Evolutionary conservation across 2,797 vertebrate species (phyloP).

Genomic region (Molossus molossus): DNA sequence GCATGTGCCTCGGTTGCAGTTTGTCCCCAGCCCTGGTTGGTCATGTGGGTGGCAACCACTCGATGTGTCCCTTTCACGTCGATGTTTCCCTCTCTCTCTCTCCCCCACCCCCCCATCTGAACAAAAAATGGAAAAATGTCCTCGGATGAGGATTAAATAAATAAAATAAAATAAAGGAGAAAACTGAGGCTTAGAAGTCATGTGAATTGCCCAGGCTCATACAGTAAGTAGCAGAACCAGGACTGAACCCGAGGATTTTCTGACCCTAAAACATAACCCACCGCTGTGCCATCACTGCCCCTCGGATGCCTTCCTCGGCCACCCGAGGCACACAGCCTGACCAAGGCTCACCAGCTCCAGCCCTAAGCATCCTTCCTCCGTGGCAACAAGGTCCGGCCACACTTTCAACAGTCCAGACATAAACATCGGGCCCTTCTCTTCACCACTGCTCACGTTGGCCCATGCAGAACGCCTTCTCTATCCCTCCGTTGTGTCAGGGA

Average conservation of each 20-base stretch:
- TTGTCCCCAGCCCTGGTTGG: too few relatives aligned
- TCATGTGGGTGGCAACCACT: too few relatives aligned
- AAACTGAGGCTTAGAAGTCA: background rate
- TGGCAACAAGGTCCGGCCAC: background rate
- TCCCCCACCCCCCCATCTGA: too few relatives aligned
- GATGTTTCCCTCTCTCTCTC: too few relatives aligned
- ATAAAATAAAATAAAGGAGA: background rate
- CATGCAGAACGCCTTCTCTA: background rate
- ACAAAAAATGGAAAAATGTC: too few relatives aligned
- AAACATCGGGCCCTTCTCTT: background rate
- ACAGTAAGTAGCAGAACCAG: background rate
- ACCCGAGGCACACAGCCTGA: accelerated
- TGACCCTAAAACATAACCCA: background rate
- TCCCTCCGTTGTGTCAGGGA: background rate
- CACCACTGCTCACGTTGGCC: background rate
- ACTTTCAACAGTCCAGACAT: accelerated
- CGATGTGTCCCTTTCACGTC: too few relatives aligned
- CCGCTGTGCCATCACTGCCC: too few relatives aligned
- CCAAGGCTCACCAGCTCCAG: background rate
- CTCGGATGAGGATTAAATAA: too few relatives aligned
- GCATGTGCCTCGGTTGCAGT: too few relatives aligned
- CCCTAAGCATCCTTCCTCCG: background rate
- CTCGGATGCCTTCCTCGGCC: background rate
- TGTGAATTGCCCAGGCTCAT: background rate
- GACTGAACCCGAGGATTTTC: background rate